Base-by-base conservation (phyloP, 2,113 vertebrate species). In the Gopherus flavomarginatus region DNA sequence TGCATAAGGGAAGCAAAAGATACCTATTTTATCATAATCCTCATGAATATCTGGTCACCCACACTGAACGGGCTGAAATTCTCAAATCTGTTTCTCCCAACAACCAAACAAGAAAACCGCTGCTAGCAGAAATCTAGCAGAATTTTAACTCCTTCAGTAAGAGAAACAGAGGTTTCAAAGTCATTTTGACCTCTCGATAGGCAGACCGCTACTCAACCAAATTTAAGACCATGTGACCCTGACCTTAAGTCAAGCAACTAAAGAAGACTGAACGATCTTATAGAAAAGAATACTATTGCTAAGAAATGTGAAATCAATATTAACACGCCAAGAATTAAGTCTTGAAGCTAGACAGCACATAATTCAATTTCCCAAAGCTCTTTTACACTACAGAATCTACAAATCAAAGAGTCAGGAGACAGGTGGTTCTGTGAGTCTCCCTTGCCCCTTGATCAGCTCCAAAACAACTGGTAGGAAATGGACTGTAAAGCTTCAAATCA, bases 1-100 rank as follows among this genome's bases (percentile, higher is more conserved):
- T 8, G 90, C 22, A 7, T 42, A 59, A 5, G 8, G 75, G 79
- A 72, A 93, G 11, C 85, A 83, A 92, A 94, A 92, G 89, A 17
- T 92, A 52, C 29, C 94, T 92, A 72, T 92, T 97, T 94, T 91
- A 93, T 52, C 84, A 92, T 57, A 87, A 85, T n/a, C 81, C 91
- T 88, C 80, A 88, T 79, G 31, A 93, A 52, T 81, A 77, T 80
- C 49, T 89, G 91, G 82, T 94, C 83, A 80, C 57, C 62, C 69
- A 59, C 79, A 31, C 31, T 42, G 0, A 0, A 38, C 85, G 83
- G 79, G 96, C 47, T 94, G 91, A 91, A 90, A 81, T 0, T 0
- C 4, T 72, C 1, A 1, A 72, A 94, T 35, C 72, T 91, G 56
- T 38, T 91, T 96, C 81, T 92, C 42, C 9, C 50, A 69, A 75